Percentiles rank a stretch among this genome's conserved stretches.
Evolutionary conservation across 2,888 invertebrate species (phyloP).

Genomic region (Melanargia galathea): DNA sequence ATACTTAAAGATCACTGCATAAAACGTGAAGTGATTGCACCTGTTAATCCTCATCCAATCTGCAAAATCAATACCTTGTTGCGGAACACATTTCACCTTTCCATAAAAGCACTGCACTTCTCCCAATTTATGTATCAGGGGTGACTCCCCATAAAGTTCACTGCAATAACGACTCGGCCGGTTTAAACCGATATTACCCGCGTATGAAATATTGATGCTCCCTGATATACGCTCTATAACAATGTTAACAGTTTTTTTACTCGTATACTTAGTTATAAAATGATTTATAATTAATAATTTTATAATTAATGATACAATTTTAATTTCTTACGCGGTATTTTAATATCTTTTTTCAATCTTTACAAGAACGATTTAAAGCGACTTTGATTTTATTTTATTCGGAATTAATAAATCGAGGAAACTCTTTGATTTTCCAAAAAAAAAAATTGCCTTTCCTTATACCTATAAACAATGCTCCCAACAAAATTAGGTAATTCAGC

Average conservation of each 20-base stretch:
- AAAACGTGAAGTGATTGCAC: constrained; percentile 31
- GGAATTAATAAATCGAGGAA: too few relatives aligned
- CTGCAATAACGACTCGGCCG: constrained; percentile 72
- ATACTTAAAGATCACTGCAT: constrained; percentile 18
- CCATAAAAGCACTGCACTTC: constrained; percentile 70
- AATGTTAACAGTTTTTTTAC: constrained; percentile 4
- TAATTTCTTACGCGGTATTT: too few relatives aligned
- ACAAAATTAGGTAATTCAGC: too few relatives aligned
- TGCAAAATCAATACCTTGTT: constrained; percentile 73
- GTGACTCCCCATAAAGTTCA: constrained; percentile 76
- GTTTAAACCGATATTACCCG: constrained; percentile 74
- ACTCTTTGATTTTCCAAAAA: too few relatives aligned
- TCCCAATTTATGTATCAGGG: constrained; percentile 75
- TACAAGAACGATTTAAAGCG: too few relatives aligned
- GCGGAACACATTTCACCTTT: constrained; percentile 65
- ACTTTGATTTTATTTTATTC: too few relatives aligned
- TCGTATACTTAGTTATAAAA: too few relatives aligned
- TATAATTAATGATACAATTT: too few relatives aligned
- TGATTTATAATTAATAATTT: too few relatives aligned
- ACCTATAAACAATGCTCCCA: too few relatives aligned
- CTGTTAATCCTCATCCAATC: constrained; percentile 57
- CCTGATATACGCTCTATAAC: constrained; percentile 48
- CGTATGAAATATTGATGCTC: constrained; percentile 75
- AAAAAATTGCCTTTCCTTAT: too few relatives aligned
- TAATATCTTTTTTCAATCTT: too few relatives aligned